phyloP scores from a whole-genome alignment of 2,113 vertebrate species.

The Lucifuga dentata region DNA sequence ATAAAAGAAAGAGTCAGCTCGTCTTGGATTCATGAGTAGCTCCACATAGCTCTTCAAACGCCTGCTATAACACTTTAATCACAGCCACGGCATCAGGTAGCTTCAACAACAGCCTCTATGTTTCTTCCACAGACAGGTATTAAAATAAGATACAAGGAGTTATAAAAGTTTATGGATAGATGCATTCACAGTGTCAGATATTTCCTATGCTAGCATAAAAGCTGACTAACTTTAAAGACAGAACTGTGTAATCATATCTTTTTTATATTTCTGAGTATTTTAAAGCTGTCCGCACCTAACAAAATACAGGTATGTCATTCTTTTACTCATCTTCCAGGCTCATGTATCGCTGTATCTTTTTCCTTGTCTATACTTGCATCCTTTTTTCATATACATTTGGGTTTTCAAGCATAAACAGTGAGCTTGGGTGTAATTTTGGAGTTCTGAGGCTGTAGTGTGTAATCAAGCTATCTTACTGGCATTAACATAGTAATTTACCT shows the following conservation, averaged over 20 bases:
- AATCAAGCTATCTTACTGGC: too few relatives aligned
- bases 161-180: slow-evolving; percentile 6
- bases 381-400: too few relatives aligned
- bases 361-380: too few relatives aligned
- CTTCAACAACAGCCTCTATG: background rate
- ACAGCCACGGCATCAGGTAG: background rate
- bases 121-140: background rate
- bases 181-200: slow-evolving; percentile 20
- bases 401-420: too few relatives aligned
- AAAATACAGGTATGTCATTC: background rate
- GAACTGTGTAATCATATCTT: background rate
- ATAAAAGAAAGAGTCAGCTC: slow-evolving; percentile 40
- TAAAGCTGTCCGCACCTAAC: too few relatives aligned
- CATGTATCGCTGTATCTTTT: too few relatives aligned
- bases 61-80: slow-evolving; percentile 19
- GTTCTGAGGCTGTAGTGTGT: too few relatives aligned
- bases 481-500: too few relatives aligned
- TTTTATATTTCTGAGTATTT: too few relatives aligned
- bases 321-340: too few relatives aligned
- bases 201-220: slow-evolving; percentile 1
- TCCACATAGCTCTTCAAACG: slow-evolving; percentile 17
- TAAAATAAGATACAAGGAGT: background rate
- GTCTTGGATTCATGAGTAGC: slow-evolving; percentile 1
- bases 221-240: background rate
- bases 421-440: too few relatives aligned